Percentiles rank a stretch among this genome's conserved stretches.
Conservation (phyloP, 1,140 invertebrate species). For the Lasioglossum albipes region DNA sequence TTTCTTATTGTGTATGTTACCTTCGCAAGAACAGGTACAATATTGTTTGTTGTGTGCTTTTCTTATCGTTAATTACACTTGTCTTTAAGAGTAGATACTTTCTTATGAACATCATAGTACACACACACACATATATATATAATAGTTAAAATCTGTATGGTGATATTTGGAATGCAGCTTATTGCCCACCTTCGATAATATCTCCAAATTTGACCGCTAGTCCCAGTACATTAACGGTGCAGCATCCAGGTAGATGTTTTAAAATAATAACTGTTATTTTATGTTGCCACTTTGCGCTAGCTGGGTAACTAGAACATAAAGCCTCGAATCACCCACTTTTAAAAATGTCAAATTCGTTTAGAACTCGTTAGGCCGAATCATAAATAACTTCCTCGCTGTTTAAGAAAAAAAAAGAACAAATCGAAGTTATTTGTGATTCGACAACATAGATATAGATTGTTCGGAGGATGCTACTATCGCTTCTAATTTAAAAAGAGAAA, state of each 20-base stretch:
- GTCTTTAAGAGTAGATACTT: background rate
- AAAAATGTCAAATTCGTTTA: background rate
- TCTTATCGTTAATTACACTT: background rate
- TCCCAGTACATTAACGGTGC: constrained; percentile 83
- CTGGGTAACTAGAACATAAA: background rate
- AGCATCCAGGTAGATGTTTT: constrained; percentile 81
- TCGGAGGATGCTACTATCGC: background rate
- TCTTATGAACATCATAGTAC: background rate
- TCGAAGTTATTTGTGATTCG: background rate
- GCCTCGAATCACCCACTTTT: background rate
- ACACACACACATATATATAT: background rate
- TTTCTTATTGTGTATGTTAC: background rate
- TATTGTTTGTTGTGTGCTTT: background rate
- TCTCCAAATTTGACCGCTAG: constrained; percentile 84
- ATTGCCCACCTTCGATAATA: constrained; percentile 80
- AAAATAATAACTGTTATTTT: constrained; percentile 19
- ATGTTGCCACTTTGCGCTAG: background rate
- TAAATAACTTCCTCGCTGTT: too few species aligned
- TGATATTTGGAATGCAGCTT: constrained; percentile 81
- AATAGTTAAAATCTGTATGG: constrained; percentile 7
- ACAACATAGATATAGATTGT: background rate
- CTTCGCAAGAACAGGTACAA: background rate
- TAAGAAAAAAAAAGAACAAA: too few species aligned
- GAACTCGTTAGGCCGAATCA: too few species aligned
- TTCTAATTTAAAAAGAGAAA: background rate